These are phyloP conservation scores for Lottia gigantea DNA, from an alignment of 2,888 invertebrate species.

Conservation along the genomic window DNA sequence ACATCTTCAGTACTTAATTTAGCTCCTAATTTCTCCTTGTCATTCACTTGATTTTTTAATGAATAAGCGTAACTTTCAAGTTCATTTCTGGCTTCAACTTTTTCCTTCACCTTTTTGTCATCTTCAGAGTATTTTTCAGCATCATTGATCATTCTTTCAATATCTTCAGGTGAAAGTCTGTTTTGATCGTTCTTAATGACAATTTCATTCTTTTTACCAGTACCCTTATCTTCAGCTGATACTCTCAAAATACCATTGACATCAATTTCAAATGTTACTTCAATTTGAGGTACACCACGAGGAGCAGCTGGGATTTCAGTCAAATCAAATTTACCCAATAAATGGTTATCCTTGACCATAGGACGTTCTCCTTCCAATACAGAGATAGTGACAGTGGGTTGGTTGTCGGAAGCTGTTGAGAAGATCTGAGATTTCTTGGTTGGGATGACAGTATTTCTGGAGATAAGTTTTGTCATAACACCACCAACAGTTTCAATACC, in stretches of 20 bases:
- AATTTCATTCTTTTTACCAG: conserved; percentile 98
- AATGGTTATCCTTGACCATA: conserved; percentile 99
- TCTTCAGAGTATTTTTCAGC: conserved; percentile 99
- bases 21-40: conserved; percentile 96
- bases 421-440: conserved; percentile 99
- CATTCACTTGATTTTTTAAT: conserved; percentile 93
- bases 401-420: conserved; percentile 98
- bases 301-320: conserved; percentile 90
- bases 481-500: conserved; percentile 99
- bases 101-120: conserved; percentile 86
- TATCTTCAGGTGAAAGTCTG: conserved; percentile 95
- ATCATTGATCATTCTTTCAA: conserved; percentile 98
- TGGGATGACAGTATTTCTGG: conserved; percentile 97
- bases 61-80: conserved; percentile 94
- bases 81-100: conserved; percentile 95
- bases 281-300: conserved; percentile 70
- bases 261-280: conserved; percentile 71
- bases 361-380: conserved; percentile 97
- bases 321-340: conserved; percentile 97
- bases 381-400: conserved; percentile 98
- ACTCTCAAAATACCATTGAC: conserved; percentile 72
- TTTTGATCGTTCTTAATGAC: conserved; percentile 99
- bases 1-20: conserved; percentile 91
- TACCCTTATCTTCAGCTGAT: conserved; percentile 98
- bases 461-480: conserved; percentile 99